Evolutionary conservation across 2,113 vertebrate genomes (phyloP), one percentile per base, ranked within the genome.

Genomic region (Otus sunia): DNA sequence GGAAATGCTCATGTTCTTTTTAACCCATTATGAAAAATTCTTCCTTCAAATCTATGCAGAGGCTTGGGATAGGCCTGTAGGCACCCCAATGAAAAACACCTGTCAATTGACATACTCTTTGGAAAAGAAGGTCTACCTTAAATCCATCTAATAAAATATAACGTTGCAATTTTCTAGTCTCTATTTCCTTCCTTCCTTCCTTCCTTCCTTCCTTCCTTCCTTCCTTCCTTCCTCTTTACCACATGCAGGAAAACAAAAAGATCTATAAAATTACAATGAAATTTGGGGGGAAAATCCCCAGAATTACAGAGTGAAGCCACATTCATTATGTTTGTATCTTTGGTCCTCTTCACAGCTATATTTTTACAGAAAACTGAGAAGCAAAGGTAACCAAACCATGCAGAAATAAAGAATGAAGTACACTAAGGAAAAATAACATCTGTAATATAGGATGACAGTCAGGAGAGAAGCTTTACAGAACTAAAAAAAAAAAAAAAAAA

Each of bases 181-280:
- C 32, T 34, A 23, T 43, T 84, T 94, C 37, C 56, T 96, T 78
- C 15, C 52, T 63, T 66, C 30, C 60, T 43, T 43, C 41, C 43
- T 88, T 86, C 59, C 60, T 73, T 60, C 29, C 68, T 85, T n/a
- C 37, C 56, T 96, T 77, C 15, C 56, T 63, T 69, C 29, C 59
- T n/a, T n/a, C n/a, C n/a, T 87, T 86, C 59, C 60, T 73, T 60
- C 29, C 68, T 25, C 39, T 91, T 94, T 62, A 85, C 30, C 56
- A 37, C 1, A 7, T 56, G 12, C 26, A 82, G 49, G 27, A 79
- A 75, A 84, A 27, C 47, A 86, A 49, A 43, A 64, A 53, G 9
- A 60, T 21, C 68, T 50, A 20, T 64, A 72, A 90, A 82, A 89
- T 53, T 29, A 84, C 52, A 92, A 15, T 27, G n/a, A 74, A 90